A percentile compares a stretch with the other conserved stretches of the same genome.
Conservation (phyloP, 2,888 invertebrate genomes). For the Apoda limacodes region DNA sequence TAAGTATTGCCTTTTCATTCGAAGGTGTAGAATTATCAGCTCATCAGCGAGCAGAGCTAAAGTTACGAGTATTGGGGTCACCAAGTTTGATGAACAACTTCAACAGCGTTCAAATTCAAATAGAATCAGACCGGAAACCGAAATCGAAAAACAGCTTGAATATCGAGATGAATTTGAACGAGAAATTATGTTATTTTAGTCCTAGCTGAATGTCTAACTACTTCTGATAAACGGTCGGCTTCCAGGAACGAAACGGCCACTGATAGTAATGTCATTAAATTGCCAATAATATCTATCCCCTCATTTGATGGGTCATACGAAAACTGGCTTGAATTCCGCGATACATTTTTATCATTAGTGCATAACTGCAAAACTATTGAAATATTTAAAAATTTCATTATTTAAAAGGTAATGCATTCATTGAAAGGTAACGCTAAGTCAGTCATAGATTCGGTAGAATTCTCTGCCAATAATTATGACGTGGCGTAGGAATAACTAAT, state of each 20-base stretch:
- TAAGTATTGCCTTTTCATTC: too few relatives aligned
- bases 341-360: conserved; percentile 9
- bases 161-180: too few relatives aligned
- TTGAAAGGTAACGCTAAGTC: conserved; percentile 7
- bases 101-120: too few relatives aligned
- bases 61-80: too few relatives aligned
- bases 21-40: too few relatives aligned
- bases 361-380: conserved; percentile 2
- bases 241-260: too few relatives aligned
- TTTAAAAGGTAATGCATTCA: conserved; percentile 4
- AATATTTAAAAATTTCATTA: conserved; percentile 12
- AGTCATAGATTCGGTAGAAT: conserved; percentile 15
- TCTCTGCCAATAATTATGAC: conserved; percentile 14
- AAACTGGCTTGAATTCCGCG: conserved; percentile 11
- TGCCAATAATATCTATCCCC: conserved; percentile 9
- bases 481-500: conserved; percentile 16
- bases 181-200: conserved; percentile 1
- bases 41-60: too few relatives aligned
- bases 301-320: conserved; percentile 10
- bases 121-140: too few relatives aligned
- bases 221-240: background rate
- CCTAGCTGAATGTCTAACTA: conserved; percentile 1
- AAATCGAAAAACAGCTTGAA: too few relatives aligned
- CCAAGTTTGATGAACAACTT: too few relatives aligned
- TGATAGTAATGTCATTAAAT: conserved; percentile 1